A percentile compares a stretch with the other conserved stretches of the same genome.
These are phyloP conservation scores for Nymphalis c-album DNA, from an alignment of 2,888 invertebrate genomes.

Conservation along the genomic window DNA sequence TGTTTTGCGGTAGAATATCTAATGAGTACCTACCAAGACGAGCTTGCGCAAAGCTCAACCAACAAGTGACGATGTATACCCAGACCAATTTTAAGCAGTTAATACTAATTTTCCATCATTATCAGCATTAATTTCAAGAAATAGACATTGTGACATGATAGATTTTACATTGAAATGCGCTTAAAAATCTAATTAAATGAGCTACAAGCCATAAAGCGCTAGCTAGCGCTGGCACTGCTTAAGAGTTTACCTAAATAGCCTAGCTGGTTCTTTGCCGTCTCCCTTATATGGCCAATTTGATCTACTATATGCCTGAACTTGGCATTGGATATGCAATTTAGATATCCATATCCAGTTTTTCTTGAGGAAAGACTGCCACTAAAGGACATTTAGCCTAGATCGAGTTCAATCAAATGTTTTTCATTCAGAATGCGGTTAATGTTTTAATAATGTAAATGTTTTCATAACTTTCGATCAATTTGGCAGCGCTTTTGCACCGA, in stretches of 20 bases:
- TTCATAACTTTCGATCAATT: not conserved
- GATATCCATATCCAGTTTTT: constrained; percentile 28
- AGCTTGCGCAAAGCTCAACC: no score
- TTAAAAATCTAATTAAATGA: not conserved
- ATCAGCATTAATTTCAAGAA: no score
- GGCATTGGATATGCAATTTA: constrained; percentile 19
- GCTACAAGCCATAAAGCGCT: not conserved
- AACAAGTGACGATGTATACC: no score
- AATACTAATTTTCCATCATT: no score
- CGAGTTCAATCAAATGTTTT: constrained; percentile 13
- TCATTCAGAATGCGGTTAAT: not conserved
- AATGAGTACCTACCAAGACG: no score
- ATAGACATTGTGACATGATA: no score
- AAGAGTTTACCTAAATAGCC: not conserved
- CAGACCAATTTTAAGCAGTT: no score
- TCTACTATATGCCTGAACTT: constrained; percentile 25
- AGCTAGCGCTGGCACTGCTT: not conserved
- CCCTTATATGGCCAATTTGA: constrained; percentile 17
- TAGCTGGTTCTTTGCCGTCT: constrained; percentile 2
- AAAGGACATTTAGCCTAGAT: constrained; percentile 14
- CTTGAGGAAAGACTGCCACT: constrained; percentile 22
- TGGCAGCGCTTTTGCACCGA: no score
- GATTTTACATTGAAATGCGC: no score
- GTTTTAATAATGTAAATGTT: not conserved
- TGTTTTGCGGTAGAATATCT: no score